A percentile compares a stretch with the other conserved stretches of the same genome.
These are phyloP conservation scores for Pluvialis apricaria DNA, from an alignment of 2,113 vertebrate genomes.

Conservation along the genomic window DNA sequence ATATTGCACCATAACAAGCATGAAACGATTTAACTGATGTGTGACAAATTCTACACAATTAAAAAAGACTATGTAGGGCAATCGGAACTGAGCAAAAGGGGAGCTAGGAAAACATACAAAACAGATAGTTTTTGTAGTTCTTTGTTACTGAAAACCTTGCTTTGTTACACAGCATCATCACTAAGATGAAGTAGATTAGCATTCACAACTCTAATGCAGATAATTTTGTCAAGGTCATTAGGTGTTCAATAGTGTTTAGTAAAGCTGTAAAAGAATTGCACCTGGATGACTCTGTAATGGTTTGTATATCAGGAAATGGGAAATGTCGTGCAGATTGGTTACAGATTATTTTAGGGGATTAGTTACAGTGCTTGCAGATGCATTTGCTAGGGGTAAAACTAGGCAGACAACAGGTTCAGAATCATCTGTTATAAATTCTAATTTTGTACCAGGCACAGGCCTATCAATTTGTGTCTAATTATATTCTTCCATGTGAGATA, in stretches of 20 bases:
- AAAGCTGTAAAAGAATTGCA: constrained; percentile 52
- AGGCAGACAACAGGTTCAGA: constrained; percentile 58
- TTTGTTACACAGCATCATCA: constrained; percentile 9
- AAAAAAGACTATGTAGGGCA: background rate
- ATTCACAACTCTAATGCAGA: constrained; percentile 40
- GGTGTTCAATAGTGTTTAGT: constrained; percentile 63
- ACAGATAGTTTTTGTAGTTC: background rate
- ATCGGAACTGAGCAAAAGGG: background rate
- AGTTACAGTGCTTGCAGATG: constrained; percentile 58
- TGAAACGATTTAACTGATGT: background rate
- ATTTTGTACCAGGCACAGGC: constrained; percentile 59
- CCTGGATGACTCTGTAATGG: constrained; percentile 56
- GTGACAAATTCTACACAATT: background rate
- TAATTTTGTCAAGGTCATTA: constrained; percentile 71
- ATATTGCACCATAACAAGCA: background rate
- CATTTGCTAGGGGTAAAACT: constrained; percentile 46
- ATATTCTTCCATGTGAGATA: constrained; percentile 71
- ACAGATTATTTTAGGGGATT: constrained; percentile 69
- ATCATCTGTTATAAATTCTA: constrained; percentile 68
- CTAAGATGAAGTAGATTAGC: constrained; percentile 37
- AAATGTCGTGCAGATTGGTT: constrained; percentile 48
- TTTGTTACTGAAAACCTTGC: constrained; percentile 18
- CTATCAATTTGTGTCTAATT: constrained; percentile 77
- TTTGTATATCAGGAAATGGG: constrained; percentile 52
- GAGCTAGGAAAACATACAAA: constrained; percentile 12